Base-by-base conservation (phyloP, 2,797 vertebrate species). In the Gymnoscopelus braueri region DNA sequence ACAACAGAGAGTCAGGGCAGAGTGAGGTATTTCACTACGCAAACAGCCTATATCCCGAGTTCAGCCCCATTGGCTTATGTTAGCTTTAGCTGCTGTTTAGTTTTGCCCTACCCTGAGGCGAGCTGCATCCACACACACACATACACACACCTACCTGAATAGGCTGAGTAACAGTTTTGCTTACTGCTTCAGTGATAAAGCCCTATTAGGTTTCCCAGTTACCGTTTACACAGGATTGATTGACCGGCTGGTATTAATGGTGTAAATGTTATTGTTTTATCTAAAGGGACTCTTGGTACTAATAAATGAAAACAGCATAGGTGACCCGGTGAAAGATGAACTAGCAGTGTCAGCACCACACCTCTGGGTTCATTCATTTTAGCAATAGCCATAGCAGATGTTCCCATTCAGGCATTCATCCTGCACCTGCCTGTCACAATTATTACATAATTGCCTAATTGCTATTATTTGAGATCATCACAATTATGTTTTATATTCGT, bases 61-160 rank as follows among this genome's bases (percentile, higher is more conserved):
- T 88, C 84, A 89, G 75, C 72, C 69, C 58, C 50, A 19, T n/a
- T 65, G 70, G 82, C 83, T 89, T 86, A 84, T 88, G 82, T 87
- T 89, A 85, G 83, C 79, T 87, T 89, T 90, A 80, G 80, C 78
- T 87, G 79, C 77, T 80, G 70, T 85, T 61, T 77, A 77, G 80
- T 66, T 84, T 85, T 88, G 81, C 87, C 80, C 80, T 86, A 77
- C 87, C 88, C 84, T 62, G 79, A 35, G 48, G 83, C 82, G 80
- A 64, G 74, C 63, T 44, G 14, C 65, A 77, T 70, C 71, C 60
- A 70, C 74, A 72, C 65, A 65, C 62, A 63, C 29, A 60, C 63
- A 48, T 55, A 61, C 23, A 61, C 60, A 61, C 44, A 65, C 19
- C 32, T 44, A 84, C 79, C 86, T 86, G 87, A 89, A 84, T 77